Conservation (phyloP, 2,797 vertebrate species). For the Acipenser oxyrinchus region DNA sequence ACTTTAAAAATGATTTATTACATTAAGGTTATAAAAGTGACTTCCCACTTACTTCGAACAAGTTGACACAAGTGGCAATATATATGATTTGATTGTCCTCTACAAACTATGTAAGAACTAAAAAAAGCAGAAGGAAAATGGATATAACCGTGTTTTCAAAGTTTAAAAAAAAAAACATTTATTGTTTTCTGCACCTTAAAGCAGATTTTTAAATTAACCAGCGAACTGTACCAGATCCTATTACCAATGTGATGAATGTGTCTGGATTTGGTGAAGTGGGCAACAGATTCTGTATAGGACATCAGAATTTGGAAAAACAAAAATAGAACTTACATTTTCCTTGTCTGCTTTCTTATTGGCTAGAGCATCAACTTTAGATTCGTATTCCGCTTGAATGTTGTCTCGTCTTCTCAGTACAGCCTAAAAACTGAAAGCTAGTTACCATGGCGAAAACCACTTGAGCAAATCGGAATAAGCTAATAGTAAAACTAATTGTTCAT, state of each 20-base stretch:
- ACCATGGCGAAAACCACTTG: not conserved
- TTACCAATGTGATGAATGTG: constrained; percentile 44
- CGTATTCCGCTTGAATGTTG: constrained; percentile 83
- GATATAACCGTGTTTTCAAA: not conserved
- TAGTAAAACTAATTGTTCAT: too few relatives aligned
- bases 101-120: too few relatives aligned
- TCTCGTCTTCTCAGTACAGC: constrained; percentile 84
- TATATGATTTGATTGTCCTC: too few relatives aligned
- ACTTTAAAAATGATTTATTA: too few relatives aligned
- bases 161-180: constrained; percentile 21
- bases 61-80: too few relatives aligned
- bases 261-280: constrained; percentile 23
- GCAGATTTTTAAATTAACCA: constrained; percentile 30
- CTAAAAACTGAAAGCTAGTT: constrained; percentile 42
- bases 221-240: constrained; percentile 26
- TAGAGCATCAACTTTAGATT: constrained; percentile 74
- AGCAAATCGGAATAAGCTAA: too few relatives aligned
- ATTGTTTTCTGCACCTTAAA: constrained; percentile 36
- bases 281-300: constrained; percentile 11
- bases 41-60: too few relatives aligned
- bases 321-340: constrained; percentile 65
- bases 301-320: constrained; percentile 13
- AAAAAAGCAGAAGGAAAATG: too few relatives aligned
- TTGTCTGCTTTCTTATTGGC: constrained; percentile 62
- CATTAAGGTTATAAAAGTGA: too few relatives aligned